phyloP scores from a whole-genome alignment of 2,797 vertebrate species.

The Gallirallus australis region DNA sequence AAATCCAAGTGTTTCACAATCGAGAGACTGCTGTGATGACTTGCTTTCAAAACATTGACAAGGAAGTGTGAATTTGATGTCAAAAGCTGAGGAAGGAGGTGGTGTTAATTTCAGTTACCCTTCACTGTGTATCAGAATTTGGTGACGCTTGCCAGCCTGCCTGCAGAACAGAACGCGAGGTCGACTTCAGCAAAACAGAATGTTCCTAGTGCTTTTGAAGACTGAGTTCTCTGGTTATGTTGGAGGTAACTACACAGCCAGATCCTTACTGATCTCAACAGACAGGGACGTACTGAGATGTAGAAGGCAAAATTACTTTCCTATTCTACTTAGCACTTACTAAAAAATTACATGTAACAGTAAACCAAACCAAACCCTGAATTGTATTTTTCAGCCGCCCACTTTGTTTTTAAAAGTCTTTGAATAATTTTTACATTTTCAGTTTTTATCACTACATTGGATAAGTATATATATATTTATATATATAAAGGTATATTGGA shows the following conservation, averaged over 20 bases:
- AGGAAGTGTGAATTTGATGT: background rate
- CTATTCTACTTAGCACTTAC: conserved; percentile 20
- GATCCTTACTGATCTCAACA: background rate
- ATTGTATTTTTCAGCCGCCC: conserved; percentile 32
- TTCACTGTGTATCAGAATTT: background rate
- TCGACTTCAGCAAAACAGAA: background rate
- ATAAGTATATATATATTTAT: conserved; percentile 33
- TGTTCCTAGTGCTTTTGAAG: background rate
- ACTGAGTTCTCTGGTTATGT: background rate
- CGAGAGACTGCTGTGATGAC: background rate
- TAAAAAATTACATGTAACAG: background rate
- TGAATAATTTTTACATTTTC: conserved; percentile 45
- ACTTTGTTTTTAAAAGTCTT: conserved; percentile 44
- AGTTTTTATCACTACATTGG: conserved; percentile 49
- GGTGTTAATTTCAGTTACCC: background rate
- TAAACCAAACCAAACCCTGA: background rate
- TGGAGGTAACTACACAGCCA: background rate
- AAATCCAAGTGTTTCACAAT: background rate
- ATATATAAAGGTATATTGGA: conserved; percentile 48
- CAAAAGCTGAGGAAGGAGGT: background rate
- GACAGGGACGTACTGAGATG: background rate
- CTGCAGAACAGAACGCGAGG: background rate
- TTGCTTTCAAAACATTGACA: background rate
- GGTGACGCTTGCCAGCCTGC: background rate
- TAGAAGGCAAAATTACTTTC: background rate